Base-by-base conservation (phyloP, 2,113 vertebrate genomes). In the Turnix velox region DNA sequence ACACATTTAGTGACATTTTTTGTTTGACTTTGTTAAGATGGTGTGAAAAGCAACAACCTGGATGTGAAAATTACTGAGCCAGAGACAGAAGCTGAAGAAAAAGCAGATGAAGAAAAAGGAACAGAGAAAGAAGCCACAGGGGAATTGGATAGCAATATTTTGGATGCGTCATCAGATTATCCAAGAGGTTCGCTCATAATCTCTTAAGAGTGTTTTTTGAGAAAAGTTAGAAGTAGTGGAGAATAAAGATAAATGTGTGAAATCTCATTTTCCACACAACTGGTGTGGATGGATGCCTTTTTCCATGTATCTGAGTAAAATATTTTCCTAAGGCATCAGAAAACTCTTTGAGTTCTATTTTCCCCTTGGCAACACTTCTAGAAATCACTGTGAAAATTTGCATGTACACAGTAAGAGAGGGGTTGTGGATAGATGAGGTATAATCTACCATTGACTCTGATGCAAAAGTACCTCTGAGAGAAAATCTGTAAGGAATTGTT, bases 161-260 rank as follows among this genome's bases (percentile, higher is more conserved):
- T 97, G 90, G 90, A 96, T 59, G 18, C 78, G 22, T 96, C 93
- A 11, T 88, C 96, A 82, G 73, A 87, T 75, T 96, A 94, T 87
- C 95, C 76, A 66, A 92, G 87, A 97, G 95, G 88, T 97, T 97
- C 95, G 94, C n/a, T 83, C 62, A 12, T 58, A 76, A 62, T 74
- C 45, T 79, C 20, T 17, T 28, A 33, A 25, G 28, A 68, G 76
- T 76, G 43, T 83, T 91, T 80, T 2, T 81, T 51, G 18, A 63
- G 31, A 39, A 42, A 69, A 73, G 18, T 30, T 73, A 45, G 61
- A 73, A 84, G 19, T 9, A 57, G 27, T 42, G 12, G 35, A 19
- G 17, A 72, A 43, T 16, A 63, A 61, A 78, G 18, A 35, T 63
- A 31, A 80, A 20, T 16, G 14, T 59, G 27, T 72, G 55, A 73